phyloP scores from a whole-genome alignment of 2,113 vertebrate genomes.

The Varanus salvator region DNA sequence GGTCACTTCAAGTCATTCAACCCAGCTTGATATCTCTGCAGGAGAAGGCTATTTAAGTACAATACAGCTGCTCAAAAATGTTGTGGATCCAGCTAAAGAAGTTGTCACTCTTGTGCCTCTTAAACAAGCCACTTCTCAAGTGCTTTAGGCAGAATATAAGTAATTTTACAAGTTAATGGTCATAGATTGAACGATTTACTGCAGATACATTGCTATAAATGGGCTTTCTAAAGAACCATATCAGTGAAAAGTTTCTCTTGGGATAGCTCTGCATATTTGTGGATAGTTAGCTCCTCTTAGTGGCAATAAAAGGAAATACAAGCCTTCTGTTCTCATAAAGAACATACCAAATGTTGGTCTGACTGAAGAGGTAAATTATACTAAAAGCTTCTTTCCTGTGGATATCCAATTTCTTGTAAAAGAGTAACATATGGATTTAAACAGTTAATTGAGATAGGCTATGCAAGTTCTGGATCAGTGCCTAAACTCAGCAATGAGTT shows the following conservation, averaged over 20 bases:
- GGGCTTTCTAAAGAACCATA: not conserved
- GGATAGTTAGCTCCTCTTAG: conserved; percentile 18
- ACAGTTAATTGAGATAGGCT: not conserved
- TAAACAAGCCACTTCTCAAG: not conserved
- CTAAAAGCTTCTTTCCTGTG: not conserved
- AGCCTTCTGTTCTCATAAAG: not conserved
- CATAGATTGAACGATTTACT: conserved; percentile 10
- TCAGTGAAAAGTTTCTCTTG: not conserved
- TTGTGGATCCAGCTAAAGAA: conserved; percentile 13
- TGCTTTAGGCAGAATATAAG: not conserved
- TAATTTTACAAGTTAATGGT: conserved; percentile 10
- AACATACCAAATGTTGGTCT: not conserved
- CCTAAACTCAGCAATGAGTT: no score
- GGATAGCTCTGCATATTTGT: not conserved
- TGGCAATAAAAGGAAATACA: conserved; percentile 13
- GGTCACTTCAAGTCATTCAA: not conserved
- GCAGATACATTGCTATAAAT: not conserved
- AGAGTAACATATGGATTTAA: not conserved
- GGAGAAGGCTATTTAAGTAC: not conserved
- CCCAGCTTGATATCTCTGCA: not conserved
- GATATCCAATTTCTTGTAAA: not conserved
- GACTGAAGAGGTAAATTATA: not conserved
- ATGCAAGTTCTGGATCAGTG: no score
- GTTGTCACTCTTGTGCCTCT: not conserved
- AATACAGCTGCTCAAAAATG: not conserved